A percentile compares a stretch with the other conserved stretches of the same genome.
These are phyloP conservation scores for Pachyseris speciosa DNA, from an alignment of 64 coral and sea anemone species.

Conservation along the genomic window DNA sequence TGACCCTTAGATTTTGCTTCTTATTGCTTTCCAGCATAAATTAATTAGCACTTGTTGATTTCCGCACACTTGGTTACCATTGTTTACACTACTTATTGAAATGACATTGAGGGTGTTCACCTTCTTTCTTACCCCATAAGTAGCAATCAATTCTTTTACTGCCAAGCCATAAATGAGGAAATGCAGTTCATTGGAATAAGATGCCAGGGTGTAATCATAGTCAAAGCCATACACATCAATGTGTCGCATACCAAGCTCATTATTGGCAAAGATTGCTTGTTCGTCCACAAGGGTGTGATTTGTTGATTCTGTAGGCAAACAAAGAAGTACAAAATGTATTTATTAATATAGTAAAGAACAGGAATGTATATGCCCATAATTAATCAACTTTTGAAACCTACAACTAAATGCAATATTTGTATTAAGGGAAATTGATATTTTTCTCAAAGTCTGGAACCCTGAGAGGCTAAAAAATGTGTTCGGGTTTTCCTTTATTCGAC, in stretches of 20 bases:
- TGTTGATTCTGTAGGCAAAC: conserved; percentile 14
- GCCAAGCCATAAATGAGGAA: conserved; percentile 93
- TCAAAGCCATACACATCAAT: conserved; percentile 99
- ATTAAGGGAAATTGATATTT: no score
- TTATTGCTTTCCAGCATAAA: no score
- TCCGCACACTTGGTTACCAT: no score
- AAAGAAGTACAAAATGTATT: neutral
- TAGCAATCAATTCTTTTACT: conserved; percentile 80
- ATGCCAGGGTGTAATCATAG: conserved; percentile 96
- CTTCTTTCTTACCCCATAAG: conserved; percentile 83
- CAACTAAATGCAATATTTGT: no score
- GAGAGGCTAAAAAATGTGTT: no score
- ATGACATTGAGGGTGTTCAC: neutral
- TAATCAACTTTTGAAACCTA: neutral
- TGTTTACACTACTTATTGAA: neutral
- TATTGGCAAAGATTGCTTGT: conserved; percentile 94
- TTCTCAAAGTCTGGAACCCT: no score
- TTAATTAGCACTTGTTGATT: no score
- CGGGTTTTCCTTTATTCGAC: no score
- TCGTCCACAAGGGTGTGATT: conserved; percentile 53
- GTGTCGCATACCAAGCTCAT: conserved; percentile 89
- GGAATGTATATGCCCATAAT: neutral
- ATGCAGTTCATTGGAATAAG: conserved; percentile 87
- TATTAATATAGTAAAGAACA: neutral
- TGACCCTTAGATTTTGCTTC: no score